Evolutionary conservation across 2,888 invertebrate genomes (phyloP).

Genomic region (Caenorhabditis afra): DNA sequence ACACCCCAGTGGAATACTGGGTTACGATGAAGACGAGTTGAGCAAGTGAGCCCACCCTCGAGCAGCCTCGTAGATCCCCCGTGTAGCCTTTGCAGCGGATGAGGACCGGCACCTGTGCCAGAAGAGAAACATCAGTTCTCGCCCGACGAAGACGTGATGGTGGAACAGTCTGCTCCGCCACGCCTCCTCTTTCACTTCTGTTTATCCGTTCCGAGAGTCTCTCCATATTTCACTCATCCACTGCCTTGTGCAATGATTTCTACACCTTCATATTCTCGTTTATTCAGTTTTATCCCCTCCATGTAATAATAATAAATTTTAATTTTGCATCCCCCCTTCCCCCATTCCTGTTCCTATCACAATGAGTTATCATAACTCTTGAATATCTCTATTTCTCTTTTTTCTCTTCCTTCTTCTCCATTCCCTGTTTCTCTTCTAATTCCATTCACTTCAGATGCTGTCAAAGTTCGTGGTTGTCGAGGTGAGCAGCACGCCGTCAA

Average conservation of each 20-base stretch:
- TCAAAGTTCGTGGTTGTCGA: conserved; percentile 70
- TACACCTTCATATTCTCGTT: not conserved
- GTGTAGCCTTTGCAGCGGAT: conserved; percentile 42
- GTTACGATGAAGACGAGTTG: conserved; percentile 23
- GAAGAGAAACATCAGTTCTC: conserved; percentile 51
- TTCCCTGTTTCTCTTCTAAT: conserved; percentile 3
- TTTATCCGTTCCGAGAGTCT: not conserved
- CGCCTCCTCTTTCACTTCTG: not conserved
- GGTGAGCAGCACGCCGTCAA: conserved; percentile 63
- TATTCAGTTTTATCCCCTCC: not conserved
- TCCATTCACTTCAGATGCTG: conserved; percentile 56
- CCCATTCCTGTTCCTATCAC: not conserved
- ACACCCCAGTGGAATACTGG: conserved; percentile 34
- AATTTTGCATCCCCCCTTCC: not conserved
- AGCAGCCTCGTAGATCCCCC: not conserved
- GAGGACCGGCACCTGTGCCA: conserved; percentile 23
- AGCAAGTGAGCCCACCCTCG: conserved; percentile 14
- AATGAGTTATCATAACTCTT: conserved; percentile 44
- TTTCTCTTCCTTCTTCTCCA: conserved; percentile 1
- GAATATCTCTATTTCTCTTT: conserved; percentile 22
- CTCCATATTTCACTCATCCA: conserved; percentile 44
- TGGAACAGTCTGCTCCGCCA: not conserved
- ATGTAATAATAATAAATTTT: conserved; percentile 5
- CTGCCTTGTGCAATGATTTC: conserved; percentile 42
- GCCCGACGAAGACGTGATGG: conserved; percentile 49